phyloP scores from a whole-genome alignment of 1,140 invertebrate genomes.

The Plectus sambesii region DNA sequence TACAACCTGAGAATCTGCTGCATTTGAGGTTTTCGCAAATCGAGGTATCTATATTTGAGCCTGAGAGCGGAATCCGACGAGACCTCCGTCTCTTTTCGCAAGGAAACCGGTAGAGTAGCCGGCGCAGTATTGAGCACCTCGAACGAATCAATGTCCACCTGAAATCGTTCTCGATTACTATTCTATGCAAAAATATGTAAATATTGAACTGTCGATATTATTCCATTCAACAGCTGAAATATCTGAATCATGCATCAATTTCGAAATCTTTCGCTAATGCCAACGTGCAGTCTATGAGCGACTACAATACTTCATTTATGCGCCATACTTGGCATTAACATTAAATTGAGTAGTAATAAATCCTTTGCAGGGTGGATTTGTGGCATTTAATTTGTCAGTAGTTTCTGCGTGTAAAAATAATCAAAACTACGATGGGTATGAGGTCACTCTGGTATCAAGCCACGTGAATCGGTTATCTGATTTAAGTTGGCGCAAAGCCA shows the following conservation, averaged over 20 bases:
- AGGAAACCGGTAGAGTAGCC: slow-evolving; percentile 8
- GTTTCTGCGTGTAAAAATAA: slow-evolving; percentile 1
- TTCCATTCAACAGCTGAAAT: slow-evolving; percentile 59
- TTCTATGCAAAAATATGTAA: slow-evolving; percentile 66
- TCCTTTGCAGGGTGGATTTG: slow-evolving; percentile 47
- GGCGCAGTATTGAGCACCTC: not conserved
- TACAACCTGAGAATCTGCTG: slow-evolving; percentile 63
- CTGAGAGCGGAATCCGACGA: no score
- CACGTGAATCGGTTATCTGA: no score
- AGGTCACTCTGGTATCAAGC: not conserved
- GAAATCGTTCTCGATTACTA: no score
- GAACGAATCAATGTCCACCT: not conserved
- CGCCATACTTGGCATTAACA: no score
- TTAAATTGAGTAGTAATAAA: no score
- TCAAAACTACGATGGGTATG: not conserved
- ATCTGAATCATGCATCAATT: no score
- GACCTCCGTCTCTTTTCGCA: slow-evolving; percentile 51
- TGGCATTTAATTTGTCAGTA: slow-evolving; percentile 10
- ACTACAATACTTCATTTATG: no score
- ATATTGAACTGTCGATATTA: slow-evolving; percentile 57
- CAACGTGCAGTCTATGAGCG: no score
- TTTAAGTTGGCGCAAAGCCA: no score
- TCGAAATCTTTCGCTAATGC: no score
- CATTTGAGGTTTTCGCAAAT: slow-evolving; percentile 65
- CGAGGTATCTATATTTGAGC: slow-evolving; percentile 69